Conservation (phyloP, 2,113 vertebrate species). For the Neopipo cinnamomea region DNA sequence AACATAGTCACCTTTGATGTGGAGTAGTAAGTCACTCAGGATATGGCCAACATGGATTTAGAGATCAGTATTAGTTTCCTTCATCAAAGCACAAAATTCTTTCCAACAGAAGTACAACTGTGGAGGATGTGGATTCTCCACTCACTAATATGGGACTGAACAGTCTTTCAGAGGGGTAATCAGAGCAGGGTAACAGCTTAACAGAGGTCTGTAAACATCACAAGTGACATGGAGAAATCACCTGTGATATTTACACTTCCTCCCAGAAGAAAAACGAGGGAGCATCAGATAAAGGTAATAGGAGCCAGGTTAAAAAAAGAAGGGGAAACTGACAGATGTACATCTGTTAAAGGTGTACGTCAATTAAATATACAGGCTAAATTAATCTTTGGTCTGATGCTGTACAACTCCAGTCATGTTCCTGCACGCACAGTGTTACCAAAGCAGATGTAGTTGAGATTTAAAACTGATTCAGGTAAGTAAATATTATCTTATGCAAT, state of each 20-base stretch:
- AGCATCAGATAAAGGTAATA: not conserved
- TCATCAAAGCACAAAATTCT: not conserved
- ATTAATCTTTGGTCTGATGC: not conserved
- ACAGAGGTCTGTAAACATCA: not conserved
- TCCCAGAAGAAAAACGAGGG: not conserved
- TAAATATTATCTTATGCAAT: not conserved
- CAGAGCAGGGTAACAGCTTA: not conserved
- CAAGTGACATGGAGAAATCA: not conserved
- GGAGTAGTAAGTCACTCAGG: not conserved
- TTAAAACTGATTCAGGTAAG: not conserved
- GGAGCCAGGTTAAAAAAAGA: not conserved
- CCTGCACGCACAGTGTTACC: not conserved
- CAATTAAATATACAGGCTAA: not conserved
- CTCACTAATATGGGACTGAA: not conserved
- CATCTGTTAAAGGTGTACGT: not conserved
- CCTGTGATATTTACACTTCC: not conserved
- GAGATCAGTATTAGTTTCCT: not conserved
- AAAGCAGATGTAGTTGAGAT: not conserved
- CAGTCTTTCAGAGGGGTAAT: not conserved
- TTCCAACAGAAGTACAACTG: not conserved
- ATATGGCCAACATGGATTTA: not conserved
- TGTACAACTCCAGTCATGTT: not conserved
- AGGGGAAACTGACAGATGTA: not conserved
- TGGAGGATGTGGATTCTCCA: not conserved
- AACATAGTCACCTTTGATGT: not conserved